Percentiles rank a stretch among this genome's conserved stretches.
Conservation (phyloP, 2,113 vertebrate genomes). For the Cyphomyrus plagiostoma region DNA sequence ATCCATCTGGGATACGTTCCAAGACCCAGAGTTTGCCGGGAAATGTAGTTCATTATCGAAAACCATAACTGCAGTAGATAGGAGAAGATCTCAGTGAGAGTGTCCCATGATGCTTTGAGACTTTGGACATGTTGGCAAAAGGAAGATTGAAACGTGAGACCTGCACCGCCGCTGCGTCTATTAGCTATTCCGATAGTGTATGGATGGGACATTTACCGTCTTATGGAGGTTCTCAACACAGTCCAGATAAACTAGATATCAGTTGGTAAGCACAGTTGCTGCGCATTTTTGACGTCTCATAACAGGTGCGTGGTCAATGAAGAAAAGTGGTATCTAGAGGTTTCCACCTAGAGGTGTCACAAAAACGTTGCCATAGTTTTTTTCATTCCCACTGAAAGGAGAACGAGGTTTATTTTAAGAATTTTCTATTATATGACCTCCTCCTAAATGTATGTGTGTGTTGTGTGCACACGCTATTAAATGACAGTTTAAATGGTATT, state of each 20-base stretch:
- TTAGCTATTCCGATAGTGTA: background rate
- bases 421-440: background rate
- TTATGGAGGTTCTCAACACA: background rate
- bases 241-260: background rate
- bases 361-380: background rate
- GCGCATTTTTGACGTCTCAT: background rate
- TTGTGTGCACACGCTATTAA: background rate
- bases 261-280: background rate
- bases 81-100: background rate
- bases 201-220: background rate
- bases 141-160: background rate
- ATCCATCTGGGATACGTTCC: conserved; percentile 54
- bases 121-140: conserved; percentile 8
- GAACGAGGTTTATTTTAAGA: background rate
- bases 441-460: background rate
- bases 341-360: conserved; percentile 41
- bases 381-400: background rate
- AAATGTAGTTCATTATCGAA: conserved; percentile 51
- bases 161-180: background rate
- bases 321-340: background rate
- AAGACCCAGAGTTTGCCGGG: conserved; percentile 36
- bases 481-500: background rate
- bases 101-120: conserved; percentile 45
- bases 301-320: background rate
- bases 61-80: too few species aligned